phyloP scores from a whole-genome alignment of 2,888 invertebrate genomes.

The Trachelus iudaicus region DNA sequence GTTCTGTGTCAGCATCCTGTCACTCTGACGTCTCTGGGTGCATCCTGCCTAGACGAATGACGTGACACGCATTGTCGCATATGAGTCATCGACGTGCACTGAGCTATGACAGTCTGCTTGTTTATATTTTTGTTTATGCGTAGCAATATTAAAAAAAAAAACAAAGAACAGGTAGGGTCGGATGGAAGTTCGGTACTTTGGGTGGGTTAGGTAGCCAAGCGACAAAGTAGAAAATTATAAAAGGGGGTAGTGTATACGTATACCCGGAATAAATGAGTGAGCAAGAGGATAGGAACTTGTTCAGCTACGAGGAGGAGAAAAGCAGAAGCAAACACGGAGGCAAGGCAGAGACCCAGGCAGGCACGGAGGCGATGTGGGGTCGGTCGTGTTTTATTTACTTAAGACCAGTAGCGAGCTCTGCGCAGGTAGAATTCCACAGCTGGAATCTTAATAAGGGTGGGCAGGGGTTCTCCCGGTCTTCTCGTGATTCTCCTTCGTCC shows the following conservation, averaged over 20 bases:
- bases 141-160: neutral
- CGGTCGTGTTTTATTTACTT: slow-evolving; percentile 64
- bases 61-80: neutral
- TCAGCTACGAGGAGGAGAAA: slow-evolving; percentile 18
- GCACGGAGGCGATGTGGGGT: slow-evolving; percentile 48
- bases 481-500: neutral
- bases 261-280: neutral
- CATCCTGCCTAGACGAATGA: neutral
- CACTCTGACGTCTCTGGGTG: neutral
- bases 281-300: slow-evolving; percentile 10
- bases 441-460: slow-evolving; percentile 66
- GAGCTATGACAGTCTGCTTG: neutral
- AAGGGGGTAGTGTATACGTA: neutral
- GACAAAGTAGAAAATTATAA: neutral
- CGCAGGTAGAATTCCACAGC: slow-evolving; percentile 65
- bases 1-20: slow-evolving; percentile 42
- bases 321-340: slow-evolving; percentile 19
- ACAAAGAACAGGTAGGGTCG: neutral
- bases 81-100: neutral
- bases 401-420: slow-evolving; percentile 63
- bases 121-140: neutral
- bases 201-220: neutral
- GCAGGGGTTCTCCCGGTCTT: slow-evolving; percentile 54
- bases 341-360: slow-evolving; percentile 23
- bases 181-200: too few relatives aligned